Percentiles rank a stretch among this genome's conserved stretches.
Conservation (phyloP, 2,113 vertebrate genomes). For the Meles meles region DNA sequence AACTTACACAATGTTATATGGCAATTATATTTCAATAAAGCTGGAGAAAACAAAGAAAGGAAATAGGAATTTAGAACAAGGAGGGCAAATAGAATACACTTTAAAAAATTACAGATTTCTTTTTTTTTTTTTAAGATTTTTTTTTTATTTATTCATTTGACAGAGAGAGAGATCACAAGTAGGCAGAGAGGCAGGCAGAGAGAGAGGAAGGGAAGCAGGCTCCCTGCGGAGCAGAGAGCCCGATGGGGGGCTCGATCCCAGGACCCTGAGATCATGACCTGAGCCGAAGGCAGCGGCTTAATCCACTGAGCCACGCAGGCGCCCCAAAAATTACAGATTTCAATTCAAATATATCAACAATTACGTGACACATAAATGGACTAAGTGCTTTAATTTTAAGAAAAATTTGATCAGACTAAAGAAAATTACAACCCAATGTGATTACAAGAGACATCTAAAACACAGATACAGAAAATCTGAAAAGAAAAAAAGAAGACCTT, state of each 20-base stretch:
- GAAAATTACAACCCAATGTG: background rate
- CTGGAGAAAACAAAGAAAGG: background rate
- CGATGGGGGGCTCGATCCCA: too few species aligned
- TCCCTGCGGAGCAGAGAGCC: too few species aligned
- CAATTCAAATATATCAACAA: background rate
- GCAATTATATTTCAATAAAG: background rate
- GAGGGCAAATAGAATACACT: background rate
- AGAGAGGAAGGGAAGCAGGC: too few species aligned
- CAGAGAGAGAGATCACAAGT: too few species aligned
- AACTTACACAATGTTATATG: background rate
- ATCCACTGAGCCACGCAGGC: too few species aligned
- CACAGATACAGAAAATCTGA: background rate
- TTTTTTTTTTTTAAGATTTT: too few species aligned
- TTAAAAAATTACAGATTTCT: background rate
- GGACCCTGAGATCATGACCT: too few species aligned
- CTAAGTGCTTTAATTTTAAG: background rate
- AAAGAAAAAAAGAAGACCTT: background rate
- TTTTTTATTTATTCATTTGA: too few species aligned
- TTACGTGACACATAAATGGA: background rate
- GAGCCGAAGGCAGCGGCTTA: too few species aligned
- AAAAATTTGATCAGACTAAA: conserved; percentile 27
- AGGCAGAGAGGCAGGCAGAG: too few species aligned
- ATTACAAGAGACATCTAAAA: background rate
- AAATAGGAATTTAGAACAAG: background rate
- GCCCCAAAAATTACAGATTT: conserved; percentile 8